phyloP scores from a whole-genome alignment of 2,888 invertebrate species.

The Sinelater perroti region DNA sequence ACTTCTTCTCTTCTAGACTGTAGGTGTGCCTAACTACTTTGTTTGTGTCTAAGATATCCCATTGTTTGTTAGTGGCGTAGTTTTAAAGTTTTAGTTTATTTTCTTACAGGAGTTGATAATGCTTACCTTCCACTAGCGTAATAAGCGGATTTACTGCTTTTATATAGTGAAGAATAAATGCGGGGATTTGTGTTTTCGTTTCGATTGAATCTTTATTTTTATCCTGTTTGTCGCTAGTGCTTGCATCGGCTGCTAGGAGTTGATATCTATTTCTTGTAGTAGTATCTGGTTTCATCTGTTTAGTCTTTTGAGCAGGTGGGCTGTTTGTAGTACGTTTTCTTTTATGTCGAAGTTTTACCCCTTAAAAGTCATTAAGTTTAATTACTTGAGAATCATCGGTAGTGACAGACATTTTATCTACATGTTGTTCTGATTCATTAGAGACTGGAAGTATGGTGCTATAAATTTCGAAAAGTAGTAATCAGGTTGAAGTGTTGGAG shows the following conservation, averaged over 20 bases:
- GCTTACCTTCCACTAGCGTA: too few relatives aligned
- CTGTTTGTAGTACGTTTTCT: neutral
- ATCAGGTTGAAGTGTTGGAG: too few relatives aligned
- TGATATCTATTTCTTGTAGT: slow-evolving; percentile 8
- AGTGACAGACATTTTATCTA: too few relatives aligned
- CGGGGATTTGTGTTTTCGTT: slow-evolving; percentile 6
- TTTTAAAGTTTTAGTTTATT: too few relatives aligned
- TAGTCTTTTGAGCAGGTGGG: slow-evolving; percentile 6
- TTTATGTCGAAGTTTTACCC: slow-evolving; percentile 1
- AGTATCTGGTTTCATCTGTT: slow-evolving; percentile 4
- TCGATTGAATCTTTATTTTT: slow-evolving; percentile 1
- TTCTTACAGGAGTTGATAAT: too few relatives aligned
- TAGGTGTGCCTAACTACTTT: too few relatives aligned
- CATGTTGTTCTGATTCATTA: too few relatives aligned
- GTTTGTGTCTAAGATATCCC: too few relatives aligned
- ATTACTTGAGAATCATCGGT: too few relatives aligned
- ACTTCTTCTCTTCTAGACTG: too few relatives aligned
- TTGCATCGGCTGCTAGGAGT: neutral
- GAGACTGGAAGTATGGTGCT: neutral
- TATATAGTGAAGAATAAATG: neutral
- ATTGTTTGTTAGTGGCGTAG: too few relatives aligned
- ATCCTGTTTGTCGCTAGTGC: neutral
- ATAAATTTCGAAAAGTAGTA: neutral
- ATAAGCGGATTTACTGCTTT: neutral
- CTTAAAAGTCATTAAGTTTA: too few relatives aligned